phyloP scores from a whole-genome alignment of 2,888 invertebrate species.

The Allolobophora icterica region DNA sequence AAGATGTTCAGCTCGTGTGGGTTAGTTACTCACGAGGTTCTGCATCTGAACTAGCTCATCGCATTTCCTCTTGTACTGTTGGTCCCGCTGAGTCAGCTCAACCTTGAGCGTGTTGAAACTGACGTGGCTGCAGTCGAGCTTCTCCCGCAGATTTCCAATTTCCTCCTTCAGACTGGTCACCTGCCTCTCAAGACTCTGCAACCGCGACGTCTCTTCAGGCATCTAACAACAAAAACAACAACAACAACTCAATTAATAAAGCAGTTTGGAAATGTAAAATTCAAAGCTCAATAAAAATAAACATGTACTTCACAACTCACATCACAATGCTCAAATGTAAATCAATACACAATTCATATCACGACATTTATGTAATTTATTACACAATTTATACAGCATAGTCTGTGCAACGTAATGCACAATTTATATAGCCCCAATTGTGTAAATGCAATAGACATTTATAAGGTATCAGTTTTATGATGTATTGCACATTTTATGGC shows the following conservation, averaged over 20 bases:
- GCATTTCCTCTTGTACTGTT: constrained; percentile 81
- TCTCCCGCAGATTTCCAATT: constrained; percentile 43
- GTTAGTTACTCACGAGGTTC: constrained; percentile 71
- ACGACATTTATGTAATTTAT: too few species aligned
- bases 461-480: too few species aligned
- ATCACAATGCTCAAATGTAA: too few species aligned
- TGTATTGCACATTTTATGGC: too few species aligned
- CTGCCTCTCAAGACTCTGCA: constrained; percentile 31
- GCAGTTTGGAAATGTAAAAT: neutral
- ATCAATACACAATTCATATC: too few species aligned
- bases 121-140: constrained; percentile 45
- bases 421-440: too few species aligned
- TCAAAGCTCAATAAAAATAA: too few species aligned
- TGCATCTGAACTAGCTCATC: constrained; percentile 81
- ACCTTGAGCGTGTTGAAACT: constrained; percentile 53
- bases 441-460: too few species aligned
- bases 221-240: neutral
- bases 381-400: too few species aligned
- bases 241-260: neutral
- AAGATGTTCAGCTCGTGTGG: neutral
- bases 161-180: constrained; percentile 45
- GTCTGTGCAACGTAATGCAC: too few species aligned
- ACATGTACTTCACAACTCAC: too few species aligned
- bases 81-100: constrained; percentile 78
- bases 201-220: neutral